Percentiles rank a stretch among this genome's conserved stretches.
phyloP scores from a whole-genome alignment of 2,888 invertebrate species.

The Artemia sinica region DNA sequence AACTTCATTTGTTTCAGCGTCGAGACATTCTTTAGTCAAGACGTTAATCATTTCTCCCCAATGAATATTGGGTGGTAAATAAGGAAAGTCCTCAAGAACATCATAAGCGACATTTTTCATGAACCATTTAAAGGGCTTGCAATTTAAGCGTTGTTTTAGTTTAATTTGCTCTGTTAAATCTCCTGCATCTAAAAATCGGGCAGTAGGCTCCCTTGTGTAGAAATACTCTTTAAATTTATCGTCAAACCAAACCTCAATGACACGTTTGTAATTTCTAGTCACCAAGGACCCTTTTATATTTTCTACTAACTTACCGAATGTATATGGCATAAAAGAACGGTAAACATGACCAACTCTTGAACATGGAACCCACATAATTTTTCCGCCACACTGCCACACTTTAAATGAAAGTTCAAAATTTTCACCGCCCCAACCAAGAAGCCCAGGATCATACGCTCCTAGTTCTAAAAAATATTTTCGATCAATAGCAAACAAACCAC shows the following conservation, averaged over 20 bases:
- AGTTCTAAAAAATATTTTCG: constrained; percentile 31
- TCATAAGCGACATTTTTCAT: constrained; percentile 17
- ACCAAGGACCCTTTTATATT: constrained; percentile 90
- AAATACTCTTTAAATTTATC: constrained; percentile 89
- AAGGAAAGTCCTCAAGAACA: no score
- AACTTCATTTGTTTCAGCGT: constrained; percentile 20
- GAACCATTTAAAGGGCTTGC: constrained; percentile 14
- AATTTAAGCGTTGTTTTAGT: no score
- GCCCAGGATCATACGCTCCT: constrained; percentile 20
- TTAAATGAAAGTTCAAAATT: constrained; percentile 27
- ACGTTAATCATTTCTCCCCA: constrained; percentile 21
- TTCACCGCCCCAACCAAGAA: no score
- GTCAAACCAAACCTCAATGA: constrained; percentile 98
- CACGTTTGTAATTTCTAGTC: constrained; percentile 85
- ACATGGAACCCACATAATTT: constrained; percentile 96
- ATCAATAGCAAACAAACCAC: constrained; percentile 41
- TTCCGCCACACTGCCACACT: constrained; percentile 98
- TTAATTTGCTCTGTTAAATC: constrained; percentile 36
- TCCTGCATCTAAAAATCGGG: constrained; percentile 68
- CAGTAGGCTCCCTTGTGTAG: constrained; percentile 84
- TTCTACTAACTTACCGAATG: constrained; percentile 75
- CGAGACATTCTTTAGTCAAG: constrained; percentile 15
- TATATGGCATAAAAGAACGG: constrained; percentile 93
- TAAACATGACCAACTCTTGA: constrained; percentile 95
- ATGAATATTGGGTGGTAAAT: constrained; percentile 14